These are phyloP conservation scores for Oostethus manadensis DNA, from an alignment of 2,113 vertebrate species.

Conservation along the genomic window DNA sequence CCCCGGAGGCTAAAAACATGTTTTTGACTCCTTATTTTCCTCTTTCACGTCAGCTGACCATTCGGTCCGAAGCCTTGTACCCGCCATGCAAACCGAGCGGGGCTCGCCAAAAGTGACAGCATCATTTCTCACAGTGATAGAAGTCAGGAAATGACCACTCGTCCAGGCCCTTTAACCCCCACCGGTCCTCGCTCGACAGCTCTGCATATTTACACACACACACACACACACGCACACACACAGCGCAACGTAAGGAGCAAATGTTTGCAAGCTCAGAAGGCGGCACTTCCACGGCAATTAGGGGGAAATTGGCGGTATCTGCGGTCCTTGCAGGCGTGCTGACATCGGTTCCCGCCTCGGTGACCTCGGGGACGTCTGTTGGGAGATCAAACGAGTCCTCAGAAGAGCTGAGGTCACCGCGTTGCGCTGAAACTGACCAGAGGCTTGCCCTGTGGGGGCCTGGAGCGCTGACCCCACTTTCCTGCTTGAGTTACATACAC, in stretches of 20 bases:
- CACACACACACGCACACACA: too few species aligned
- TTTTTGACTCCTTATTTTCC: neutral
- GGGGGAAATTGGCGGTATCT: conserved; percentile 53
- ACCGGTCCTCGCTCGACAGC: conserved; percentile 22
- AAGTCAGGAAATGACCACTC: conserved; percentile 62
- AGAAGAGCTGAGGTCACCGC: conserved; percentile 47
- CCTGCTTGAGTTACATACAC: conserved; percentile 44
- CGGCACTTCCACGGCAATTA: conserved; percentile 60
- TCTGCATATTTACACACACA: conserved; percentile 35
- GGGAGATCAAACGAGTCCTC: conserved; percentile 55
- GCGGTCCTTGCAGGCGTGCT: conserved; percentile 46
- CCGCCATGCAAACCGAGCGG: conserved; percentile 25
- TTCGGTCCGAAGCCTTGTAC: conserved; percentile 30
- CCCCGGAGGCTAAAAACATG: neutral
- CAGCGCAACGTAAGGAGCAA: conserved; percentile 45
- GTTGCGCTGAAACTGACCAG: conserved; percentile 60
- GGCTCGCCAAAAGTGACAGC: conserved; percentile 35
- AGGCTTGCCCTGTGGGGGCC: conserved; percentile 28
- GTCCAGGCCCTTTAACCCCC: conserved; percentile 40
- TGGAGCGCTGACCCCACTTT: conserved; percentile 38
- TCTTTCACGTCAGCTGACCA: conserved; percentile 20
- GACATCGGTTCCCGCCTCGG: conserved; percentile 54
- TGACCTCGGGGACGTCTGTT: conserved; percentile 57
- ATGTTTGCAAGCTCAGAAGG: conserved; percentile 45
- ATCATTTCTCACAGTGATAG: conserved; percentile 37